Evolutionary conservation across 2,888 invertebrate genomes (phyloP).

Genomic region (Plebejus argus): DNA sequence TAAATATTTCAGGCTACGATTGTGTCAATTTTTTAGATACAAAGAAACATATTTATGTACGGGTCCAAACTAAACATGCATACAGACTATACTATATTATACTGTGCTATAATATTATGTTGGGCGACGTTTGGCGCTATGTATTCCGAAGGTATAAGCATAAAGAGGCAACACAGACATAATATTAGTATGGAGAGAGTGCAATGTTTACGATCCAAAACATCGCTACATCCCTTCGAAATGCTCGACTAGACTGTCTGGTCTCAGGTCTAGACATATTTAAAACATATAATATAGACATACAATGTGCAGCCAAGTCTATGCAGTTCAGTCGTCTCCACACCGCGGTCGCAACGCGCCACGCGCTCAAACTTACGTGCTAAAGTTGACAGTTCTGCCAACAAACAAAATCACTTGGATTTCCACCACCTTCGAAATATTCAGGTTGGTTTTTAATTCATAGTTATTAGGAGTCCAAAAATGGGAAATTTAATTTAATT

Average conservation of each 20-base stretch:
- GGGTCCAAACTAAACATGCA: too few species aligned
- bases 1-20: too few species aligned
- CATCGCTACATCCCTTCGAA: not conserved
- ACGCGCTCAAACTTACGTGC: conserved; percentile 12
- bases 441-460: not conserved
- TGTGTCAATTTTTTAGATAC: too few species aligned
- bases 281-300: not conserved
- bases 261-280: conserved; percentile 7
- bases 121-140: not conserved
- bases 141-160: not conserved
- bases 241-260: not conserved
- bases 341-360: not conserved
- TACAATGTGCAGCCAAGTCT: not conserved
- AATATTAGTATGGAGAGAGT: not conserved
- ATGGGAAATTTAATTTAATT: too few species aligned
- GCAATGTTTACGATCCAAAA: not conserved
- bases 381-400: not conserved
- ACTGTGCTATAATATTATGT: too few species aligned
- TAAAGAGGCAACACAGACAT: not conserved
- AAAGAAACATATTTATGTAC: too few species aligned
- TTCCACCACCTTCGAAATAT: not conserved
- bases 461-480: not conserved
- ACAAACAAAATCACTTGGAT: not conserved
- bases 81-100: too few species aligned
- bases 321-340: not conserved